Conservation (phyloP, 2,113 vertebrate genomes). For the Petrocephalus microphthalmus region DNA sequence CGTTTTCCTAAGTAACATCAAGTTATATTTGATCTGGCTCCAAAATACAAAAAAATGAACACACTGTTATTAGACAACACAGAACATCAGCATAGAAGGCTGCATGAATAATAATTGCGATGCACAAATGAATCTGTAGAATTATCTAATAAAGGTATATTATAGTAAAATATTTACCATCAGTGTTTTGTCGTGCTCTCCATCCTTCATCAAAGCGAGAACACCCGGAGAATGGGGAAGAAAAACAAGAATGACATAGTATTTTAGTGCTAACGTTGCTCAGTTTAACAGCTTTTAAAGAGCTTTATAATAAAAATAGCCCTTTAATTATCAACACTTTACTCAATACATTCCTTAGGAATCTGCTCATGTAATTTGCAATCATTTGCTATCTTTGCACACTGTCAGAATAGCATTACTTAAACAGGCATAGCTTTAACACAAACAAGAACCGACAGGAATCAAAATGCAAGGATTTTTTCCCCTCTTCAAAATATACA, state of each 20-base stretch:
- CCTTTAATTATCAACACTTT: neutral
- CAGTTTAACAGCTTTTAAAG: neutral
- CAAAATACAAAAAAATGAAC: neutral
- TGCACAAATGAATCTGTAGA: constrained; percentile 15
- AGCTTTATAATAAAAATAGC: neutral
- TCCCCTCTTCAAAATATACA: neutral
- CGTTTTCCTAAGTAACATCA: no score
- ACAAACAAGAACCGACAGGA: neutral
- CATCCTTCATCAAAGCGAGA: constrained; percentile 67
- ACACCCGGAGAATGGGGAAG: constrained; percentile 51
- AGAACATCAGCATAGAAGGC: neutral
- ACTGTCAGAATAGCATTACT: neutral
- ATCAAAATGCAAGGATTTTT: neutral
- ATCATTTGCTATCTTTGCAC: neutral
- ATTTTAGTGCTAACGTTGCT: constrained; percentile 28
- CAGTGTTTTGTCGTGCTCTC: constrained; percentile 69
- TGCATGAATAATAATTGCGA: neutral
- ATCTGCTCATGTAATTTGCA: neutral
- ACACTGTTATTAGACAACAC: neutral
- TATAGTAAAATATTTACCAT: constrained; percentile 55
- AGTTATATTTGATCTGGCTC: no score
- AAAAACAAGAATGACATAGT: constrained; percentile 57
- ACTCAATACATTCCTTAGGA: neutral
- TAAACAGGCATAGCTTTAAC: neutral
- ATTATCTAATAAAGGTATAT: constrained; percentile 40